These are phyloP conservation scores for Macrotrachela quadricornifera DNA, from an alignment of 1,140 invertebrate species.

Conservation along the genomic window DNA sequence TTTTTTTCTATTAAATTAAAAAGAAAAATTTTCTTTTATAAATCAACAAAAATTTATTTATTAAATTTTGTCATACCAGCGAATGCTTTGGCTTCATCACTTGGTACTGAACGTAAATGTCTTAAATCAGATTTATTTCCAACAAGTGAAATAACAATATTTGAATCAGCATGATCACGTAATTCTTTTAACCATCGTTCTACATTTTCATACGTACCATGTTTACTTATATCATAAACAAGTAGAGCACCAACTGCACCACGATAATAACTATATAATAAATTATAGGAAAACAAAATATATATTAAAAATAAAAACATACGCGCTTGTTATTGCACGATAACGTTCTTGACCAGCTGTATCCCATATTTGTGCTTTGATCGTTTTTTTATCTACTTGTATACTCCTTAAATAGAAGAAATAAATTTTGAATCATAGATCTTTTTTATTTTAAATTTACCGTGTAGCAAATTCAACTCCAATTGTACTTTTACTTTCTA, in stretches of 20 bases:
- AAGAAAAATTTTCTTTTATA: conserved; percentile 11
- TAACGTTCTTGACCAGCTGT: conserved; percentile 76
- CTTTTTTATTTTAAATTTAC: conserved; percentile 9
- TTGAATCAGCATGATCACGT: conserved; percentile 83
- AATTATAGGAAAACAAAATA: neutral
- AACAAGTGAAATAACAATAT: conserved; percentile 91
- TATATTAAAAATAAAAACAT: conserved; percentile 37
- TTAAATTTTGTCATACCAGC: conserved; percentile 7
- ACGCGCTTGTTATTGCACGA: conserved; percentile 70
- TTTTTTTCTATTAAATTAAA: conserved; percentile 86
- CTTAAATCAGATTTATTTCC: conserved; percentile 32
- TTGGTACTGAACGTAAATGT: conserved; percentile 3
- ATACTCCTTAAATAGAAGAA: neutral
- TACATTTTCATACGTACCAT: conserved; percentile 93
- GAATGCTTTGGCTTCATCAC: conserved; percentile 7
- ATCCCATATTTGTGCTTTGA: conserved; percentile 70
- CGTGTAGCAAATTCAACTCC: conserved; percentile 95
- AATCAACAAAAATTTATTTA: conserved; percentile 1
- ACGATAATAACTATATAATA: conserved; percentile 60
- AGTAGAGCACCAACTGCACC: conserved; percentile 73
- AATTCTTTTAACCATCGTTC: conserved; percentile 99
- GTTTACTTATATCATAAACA: conserved; percentile 69
- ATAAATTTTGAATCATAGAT: neutral
- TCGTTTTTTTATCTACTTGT: conserved; percentile 23
- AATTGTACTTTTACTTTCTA: conserved; percentile 99